Base-by-base conservation (phyloP, 2,888 invertebrate species). In the Cryptus viduatorius region DNA sequence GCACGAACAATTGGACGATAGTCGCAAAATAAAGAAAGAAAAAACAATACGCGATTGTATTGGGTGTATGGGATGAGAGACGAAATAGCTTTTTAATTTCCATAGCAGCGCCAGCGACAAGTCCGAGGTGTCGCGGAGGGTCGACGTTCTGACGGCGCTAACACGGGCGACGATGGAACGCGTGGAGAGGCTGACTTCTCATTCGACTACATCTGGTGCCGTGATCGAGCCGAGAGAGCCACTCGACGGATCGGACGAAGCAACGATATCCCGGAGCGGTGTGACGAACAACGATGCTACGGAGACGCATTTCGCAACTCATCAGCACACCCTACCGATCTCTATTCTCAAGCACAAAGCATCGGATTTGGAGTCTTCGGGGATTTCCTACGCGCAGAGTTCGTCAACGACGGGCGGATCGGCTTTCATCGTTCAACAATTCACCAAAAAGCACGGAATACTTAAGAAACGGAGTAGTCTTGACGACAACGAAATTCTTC, bases 371-470 rank as follows among this genome's bases (percentile, higher is more conserved):
- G 86, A 86, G 1, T 92, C 92, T 78, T 87, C 90, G 61, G 87
- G 88, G 16, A 88, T 82, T 79, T 90, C 93, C 46, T 94, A 94
- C 19, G 88, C 95, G 82, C 95, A 95, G 31, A 10, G 53, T n/a
- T 96, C 97, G 31, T 97, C 97, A 10, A 97, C 97, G 4, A 97
- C 97, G n/a, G 97, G 97, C 94, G 97, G 97, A 7, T 96, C 97
- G 0, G 96, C 95, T 90, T 97, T 97, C 78, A 94, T 96, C 68
- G 79, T 84, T 71, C 97, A 97, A 90, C 95, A 95, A 16, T 95
- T 96, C 44, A 95, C 95, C 79, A 95, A 96, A 87, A 96, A 96
- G 77, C 97, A 97, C 93, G 97, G 97, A 65, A 98, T 97, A 91
- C 94, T 97, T 86, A 98, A 97, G 93, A 98, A 97, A 94, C 96